Evolutionary conservation across 35 echinoderm and acorn worm genomes (phyloP).

Genomic region (Patiria miniata): DNA sequence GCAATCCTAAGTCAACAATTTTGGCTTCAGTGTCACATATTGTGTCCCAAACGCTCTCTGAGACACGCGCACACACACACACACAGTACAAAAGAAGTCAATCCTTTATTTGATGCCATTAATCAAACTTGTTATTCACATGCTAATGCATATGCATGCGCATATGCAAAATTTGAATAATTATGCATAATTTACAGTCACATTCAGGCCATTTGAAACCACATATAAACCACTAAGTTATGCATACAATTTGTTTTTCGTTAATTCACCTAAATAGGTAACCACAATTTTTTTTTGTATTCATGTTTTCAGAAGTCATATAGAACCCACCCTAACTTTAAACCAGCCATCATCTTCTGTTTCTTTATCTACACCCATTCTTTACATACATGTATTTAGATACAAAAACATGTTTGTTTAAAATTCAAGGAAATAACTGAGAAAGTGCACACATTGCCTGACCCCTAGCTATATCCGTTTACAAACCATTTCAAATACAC

Average conservation of each 20-base stretch:
- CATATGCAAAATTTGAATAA: background rate
- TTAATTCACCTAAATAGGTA: conserved; percentile 18
- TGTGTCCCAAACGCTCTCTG: background rate
- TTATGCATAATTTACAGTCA: conserved; percentile 18
- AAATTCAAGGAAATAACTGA: background rate
- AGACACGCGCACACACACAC: background rate
- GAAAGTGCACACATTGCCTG: background rate
- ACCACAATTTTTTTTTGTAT: background rate
- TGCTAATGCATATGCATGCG: background rate
- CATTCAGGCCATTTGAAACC: background rate
- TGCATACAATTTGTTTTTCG: background rate
- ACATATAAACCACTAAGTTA: background rate
- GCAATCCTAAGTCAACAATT: background rate
- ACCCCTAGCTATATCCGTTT: background rate
- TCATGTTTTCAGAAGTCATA: background rate
- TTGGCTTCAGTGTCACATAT: background rate
- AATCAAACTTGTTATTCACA: background rate
- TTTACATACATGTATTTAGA: conserved; percentile 3
- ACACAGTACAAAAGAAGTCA: background rate
- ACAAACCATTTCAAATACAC: conserved; percentile 15
- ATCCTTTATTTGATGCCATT: background rate
- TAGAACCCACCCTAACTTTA: background rate
- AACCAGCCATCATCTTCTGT: background rate
- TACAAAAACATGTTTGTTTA: conserved; percentile 5
- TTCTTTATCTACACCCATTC: conserved; percentile 26